Conservation (phyloP, 2,797 vertebrate genomes). For the Microtus californicus region DNA sequence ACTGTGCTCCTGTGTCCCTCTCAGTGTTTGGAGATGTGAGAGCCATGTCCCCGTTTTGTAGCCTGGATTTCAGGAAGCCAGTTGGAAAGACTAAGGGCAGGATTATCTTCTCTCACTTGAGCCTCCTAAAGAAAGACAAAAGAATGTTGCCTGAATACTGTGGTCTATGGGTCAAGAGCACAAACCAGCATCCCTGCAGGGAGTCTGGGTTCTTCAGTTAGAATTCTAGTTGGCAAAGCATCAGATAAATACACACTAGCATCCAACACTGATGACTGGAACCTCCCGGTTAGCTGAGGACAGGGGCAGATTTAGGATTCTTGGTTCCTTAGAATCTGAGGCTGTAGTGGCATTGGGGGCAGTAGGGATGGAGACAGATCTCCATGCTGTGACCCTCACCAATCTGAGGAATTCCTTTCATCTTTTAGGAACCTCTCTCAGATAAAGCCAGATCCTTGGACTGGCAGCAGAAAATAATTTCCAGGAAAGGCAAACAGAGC, state of each 20-base stretch:
- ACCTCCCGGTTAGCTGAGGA: background rate
- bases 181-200: background rate
- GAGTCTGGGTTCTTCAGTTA: background rate
- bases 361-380: background rate
- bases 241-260: background rate
- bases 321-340: background rate
- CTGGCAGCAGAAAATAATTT: background rate
- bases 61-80: background rate
- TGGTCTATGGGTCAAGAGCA: background rate
- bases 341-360: too few species aligned
- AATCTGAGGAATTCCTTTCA: background rate
- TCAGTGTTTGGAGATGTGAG: background rate
- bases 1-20: background rate
- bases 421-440: background rate
- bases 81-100: background rate
- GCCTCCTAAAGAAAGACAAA: background rate
- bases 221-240: background rate
- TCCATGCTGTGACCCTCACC: background rate
- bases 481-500: too few species aligned
- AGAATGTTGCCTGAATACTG: too few species aligned
- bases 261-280: fast-evolving
- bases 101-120: background rate
- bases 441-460: background rate
- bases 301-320: background rate
- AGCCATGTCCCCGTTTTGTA: too few species aligned